Evolutionary conservation across 2,113 vertebrate genomes (phyloP), one percentile per base, ranked within the genome.

Genomic region (Orycteropus afer): DNA sequence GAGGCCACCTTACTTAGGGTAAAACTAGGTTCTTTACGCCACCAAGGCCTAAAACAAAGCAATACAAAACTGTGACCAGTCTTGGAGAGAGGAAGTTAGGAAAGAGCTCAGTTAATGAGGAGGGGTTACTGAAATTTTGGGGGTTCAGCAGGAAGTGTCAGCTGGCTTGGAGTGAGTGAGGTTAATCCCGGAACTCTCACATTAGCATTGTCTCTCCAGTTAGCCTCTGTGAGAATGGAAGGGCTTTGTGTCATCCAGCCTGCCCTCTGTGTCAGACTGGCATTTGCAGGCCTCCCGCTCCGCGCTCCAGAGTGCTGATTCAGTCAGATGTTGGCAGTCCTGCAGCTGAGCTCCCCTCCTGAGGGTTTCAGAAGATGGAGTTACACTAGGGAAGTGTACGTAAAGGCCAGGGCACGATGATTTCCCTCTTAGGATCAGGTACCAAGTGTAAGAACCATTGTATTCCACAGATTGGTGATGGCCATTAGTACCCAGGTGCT

Each of bases 341-440:
- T n/a, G n/a, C n/a, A n/a, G n/a, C 34, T 79, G 37, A 47, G 13
- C 27, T n/a, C 57, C 49, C 69, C 17, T 65, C 29, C 49, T 59
- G 57, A 25, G 25, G 25, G 3, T 80, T 37, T 65, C 42, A 34
- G 49, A 81, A 80, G 65, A 29, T 10, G n/a, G 23, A 45, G 12
- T 40, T 77, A 37, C 51, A 7, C 0, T 29, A 20, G 25, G 63
- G 80, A 27, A 49, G 9, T n/a, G 49, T 47, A 29, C 59, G 0
- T 32, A 25, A n/a, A 63, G 14, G 11, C 25, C 14, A 7, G 53
- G 47, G 10, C 8, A 0, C 17, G 53, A 1, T 7, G 37, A 1
- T 34, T 27, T 71, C 37, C 2, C 40, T 42, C 40, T 13, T 18
- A 22, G 34, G 14, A 23, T n/a, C 32, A 71, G 42, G 27, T 32